Conservation (phyloP, 2,797 vertebrate genomes). For the Lateolabrax maculatus region DNA sequence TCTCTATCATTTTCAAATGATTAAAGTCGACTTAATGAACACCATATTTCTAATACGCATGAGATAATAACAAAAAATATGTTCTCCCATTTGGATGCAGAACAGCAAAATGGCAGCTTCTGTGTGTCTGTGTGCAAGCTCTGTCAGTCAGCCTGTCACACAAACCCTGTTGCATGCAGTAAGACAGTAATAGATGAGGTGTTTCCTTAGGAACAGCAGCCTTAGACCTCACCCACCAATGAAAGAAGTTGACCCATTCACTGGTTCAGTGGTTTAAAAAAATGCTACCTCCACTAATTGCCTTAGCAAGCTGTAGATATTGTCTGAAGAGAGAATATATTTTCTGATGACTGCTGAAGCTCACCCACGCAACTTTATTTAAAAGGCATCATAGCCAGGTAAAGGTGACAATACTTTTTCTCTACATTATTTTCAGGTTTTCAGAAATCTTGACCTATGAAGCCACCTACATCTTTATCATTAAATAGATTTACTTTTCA, state of each 20-base stretch:
- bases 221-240: conserved; percentile 18
- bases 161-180: not conserved
- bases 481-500: not conserved
- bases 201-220: conserved; percentile 24
- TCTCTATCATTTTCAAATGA: conserved; percentile 44
- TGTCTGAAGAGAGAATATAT: conserved; percentile 42
- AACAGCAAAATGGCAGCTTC: conserved; percentile 9
- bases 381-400: not conserved
- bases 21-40: conserved; percentile 57
- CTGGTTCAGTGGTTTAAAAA: conserved; percentile 45
- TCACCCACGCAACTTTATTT: conserved; percentile 32
- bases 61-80: conserved; percentile 27
- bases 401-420: conserved; percentile 8
- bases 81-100: conserved; percentile 15
- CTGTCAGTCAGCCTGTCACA: conserved; percentile 32
- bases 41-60: conserved; percentile 18
- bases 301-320: conserved; percentile 32
- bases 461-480: not conserved
- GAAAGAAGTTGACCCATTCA: conserved; percentile 24
- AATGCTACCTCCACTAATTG: conserved; percentile 54
- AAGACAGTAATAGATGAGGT: conserved; percentile 19
- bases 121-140: not conserved
- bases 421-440: not conserved
- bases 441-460: conserved; percentile 19
- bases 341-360: conserved; percentile 22